Evolutionary conservation across 2,888 invertebrate genomes (phyloP), one percentile per base, ranked within the genome.

Genomic region (Stenoptilia bipunctidactyla): DNA sequence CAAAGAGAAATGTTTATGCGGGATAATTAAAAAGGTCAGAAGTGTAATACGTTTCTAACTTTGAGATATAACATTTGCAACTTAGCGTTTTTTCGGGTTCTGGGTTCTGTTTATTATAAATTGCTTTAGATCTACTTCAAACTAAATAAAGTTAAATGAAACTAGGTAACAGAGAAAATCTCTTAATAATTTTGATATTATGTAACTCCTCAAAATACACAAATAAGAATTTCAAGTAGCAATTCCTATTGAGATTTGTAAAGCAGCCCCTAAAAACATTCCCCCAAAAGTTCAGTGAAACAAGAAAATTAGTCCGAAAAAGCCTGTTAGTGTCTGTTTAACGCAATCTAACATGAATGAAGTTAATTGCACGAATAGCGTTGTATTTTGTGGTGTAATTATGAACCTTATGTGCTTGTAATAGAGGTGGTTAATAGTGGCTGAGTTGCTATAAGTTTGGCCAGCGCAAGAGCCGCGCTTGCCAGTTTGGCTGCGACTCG

Each of bases 361-460:
- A 75, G 69, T 69, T 79, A 77, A 80, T 77, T 76, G 72, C 66
- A 66, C 66, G 64, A 66, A 20, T 8, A 20, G 20, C 20, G 69
- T 66, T 60, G 61, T 65, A 67, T 73, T 73, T 74, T 73, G 72
- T 74, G 71, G 66, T 67, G 65, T 62, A 62, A 61, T 61, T 30
- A n/a, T 12, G 30, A 9, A 10, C 10, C 30, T 30, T n/a, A 30
- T 30, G n/a, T 30, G 4, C 4, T 20, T 20, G 20, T 30, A 30
- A 30, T 30, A 12, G 10, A 12, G 30, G 30, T 10, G 9, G 30
- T 30, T 30, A 5, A 12, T 9, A 12, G 30, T 10, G 30, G 30
- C 3, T 20, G 30, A n/a, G 30, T 30, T 12, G 30, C 10, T 4
- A 12, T 61, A 61, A 56, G 71, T 68, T 76, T 77, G 79, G 75